phyloP scores from a whole-genome alignment of 2,888 invertebrate species.

The Papilio elwesi region DNA sequence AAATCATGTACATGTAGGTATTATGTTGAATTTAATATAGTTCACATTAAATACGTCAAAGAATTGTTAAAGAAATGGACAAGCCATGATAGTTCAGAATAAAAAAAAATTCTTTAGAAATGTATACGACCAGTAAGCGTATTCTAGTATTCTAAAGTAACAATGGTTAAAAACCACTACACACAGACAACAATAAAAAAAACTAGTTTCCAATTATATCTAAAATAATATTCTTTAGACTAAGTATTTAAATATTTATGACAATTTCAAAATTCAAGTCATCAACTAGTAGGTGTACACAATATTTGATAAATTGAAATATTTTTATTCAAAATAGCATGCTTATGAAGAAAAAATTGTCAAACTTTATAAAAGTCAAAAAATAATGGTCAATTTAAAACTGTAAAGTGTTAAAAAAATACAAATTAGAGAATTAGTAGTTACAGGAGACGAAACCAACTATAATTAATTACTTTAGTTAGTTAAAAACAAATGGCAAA shows the following conservation, averaged over 20 bases:
- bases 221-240: too few relatives aligned
- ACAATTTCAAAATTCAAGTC: too few relatives aligned
- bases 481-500: slow-evolving; percentile 23
- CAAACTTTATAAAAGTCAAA: background rate
- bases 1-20: too few relatives aligned
- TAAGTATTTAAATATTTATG: too few relatives aligned
- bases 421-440: background rate
- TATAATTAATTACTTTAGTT: slow-evolving; percentile 9
- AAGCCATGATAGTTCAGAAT: too few relatives aligned
- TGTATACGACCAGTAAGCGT: background rate
- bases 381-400: background rate
- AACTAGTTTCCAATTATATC: too few relatives aligned
- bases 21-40: too few relatives aligned
- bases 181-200: background rate
- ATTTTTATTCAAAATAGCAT: too few relatives aligned
- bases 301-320: background rate
- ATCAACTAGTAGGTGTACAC: too few relatives aligned
- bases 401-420: background rate
- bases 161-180: background rate
- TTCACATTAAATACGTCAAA: too few relatives aligned
- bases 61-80: too few relatives aligned
- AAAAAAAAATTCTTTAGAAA: background rate
- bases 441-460: background rate
- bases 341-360: background rate
- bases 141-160: slow-evolving; percentile 5